These are phyloP conservation scores for Myotis vivesi DNA, from an alignment of 2,797 vertebrate genomes.

Conservation along the genomic window DNA sequence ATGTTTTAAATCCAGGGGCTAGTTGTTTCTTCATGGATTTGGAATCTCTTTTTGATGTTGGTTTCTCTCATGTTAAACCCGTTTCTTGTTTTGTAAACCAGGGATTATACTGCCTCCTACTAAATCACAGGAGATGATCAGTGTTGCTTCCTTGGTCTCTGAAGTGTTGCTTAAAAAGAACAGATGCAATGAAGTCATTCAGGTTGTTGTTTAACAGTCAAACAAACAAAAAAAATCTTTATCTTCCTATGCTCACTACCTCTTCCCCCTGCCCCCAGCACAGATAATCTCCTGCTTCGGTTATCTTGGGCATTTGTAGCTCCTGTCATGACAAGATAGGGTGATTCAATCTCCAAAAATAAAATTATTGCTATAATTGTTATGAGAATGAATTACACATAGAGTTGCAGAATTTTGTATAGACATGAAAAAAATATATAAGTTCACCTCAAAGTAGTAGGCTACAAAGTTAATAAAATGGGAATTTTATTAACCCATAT, in stretches of 20 bases:
- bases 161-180: neutral
- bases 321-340: neutral
- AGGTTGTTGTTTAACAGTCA: neutral
- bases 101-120: neutral
- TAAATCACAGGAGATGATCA: neutral
- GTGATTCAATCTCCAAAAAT: neutral
- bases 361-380: neutral
- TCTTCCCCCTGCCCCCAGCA: fast-evolving
- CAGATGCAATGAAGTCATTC: neutral
- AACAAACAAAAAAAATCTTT: neutral
- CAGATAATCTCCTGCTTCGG: neutral
- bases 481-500: neutral
- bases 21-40: neutral
- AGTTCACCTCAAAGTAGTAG: conserved; percentile 50
- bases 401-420: conserved; percentile 35
- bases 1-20: neutral
- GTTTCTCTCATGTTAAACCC: neutral
- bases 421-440: conserved; percentile 43
- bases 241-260: neutral
- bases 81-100: conserved; percentile 24
- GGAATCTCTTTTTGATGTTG: neutral
- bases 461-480: neutral
- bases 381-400: neutral
- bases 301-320: neutral
- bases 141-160: neutral